Percentiles rank a stretch among this genome's conserved stretches.
Conservation (phyloP, 2,113 vertebrate genomes). For the Oplegnathus fasciatus region DNA sequence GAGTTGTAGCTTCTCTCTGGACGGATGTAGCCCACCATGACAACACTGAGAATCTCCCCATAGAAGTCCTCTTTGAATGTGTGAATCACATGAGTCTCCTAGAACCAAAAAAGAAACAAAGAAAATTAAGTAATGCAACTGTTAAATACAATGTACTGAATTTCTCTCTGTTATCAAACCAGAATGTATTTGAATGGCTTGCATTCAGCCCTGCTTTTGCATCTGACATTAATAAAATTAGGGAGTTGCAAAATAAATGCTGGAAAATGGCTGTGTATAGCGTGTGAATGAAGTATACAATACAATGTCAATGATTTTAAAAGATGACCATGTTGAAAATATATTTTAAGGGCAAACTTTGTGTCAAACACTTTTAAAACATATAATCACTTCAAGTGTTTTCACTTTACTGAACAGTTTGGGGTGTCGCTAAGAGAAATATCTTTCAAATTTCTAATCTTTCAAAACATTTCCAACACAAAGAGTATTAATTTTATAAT, state of each 20-base stretch:
- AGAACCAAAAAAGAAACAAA: slow-evolving; percentile 4
- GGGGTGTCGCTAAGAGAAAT: background rate
- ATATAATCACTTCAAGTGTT: background rate
- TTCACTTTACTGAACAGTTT: background rate
- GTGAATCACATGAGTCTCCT: slow-evolving; percentile 98
- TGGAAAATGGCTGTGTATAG: background rate
- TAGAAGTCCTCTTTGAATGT: slow-evolving; percentile 97
- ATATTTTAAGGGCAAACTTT: background rate
- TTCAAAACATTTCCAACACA: background rate
- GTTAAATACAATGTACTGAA: background rate
- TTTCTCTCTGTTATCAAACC: background rate
- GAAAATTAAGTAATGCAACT: background rate
- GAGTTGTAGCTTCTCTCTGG: slow-evolving; percentile 93
- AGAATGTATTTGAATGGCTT: background rate
- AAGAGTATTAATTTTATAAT: too few relatives aligned
- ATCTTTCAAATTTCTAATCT: background rate
- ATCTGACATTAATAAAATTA: background rate
- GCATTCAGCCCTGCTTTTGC: background rate
- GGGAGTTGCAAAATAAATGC: background rate
- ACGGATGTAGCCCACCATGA: slow-evolving; percentile 94
- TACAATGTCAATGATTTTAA: background rate
- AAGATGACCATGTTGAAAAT: background rate
- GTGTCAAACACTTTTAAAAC: background rate
- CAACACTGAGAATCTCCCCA: slow-evolving; percentile 92
- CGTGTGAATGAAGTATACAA: background rate